phyloP scores from a whole-genome alignment of 2,888 invertebrate species.

The Noctua pronuba region DNA sequence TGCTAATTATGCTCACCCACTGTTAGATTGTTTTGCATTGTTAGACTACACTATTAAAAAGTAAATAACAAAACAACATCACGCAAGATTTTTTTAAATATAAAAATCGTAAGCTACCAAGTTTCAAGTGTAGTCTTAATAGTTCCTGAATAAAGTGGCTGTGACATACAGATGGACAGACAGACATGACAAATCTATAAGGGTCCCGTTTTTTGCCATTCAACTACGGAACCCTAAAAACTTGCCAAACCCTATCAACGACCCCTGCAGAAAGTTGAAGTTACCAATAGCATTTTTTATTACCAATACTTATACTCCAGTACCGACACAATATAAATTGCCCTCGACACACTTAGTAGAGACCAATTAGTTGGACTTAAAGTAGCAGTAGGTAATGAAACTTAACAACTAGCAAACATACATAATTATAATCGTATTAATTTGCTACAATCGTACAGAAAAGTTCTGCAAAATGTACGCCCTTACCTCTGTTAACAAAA shows the following conservation, averaged over 20 bases:
- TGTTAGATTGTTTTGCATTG: neutral
- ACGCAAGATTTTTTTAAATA: no score
- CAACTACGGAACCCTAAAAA: no score
- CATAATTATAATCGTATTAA: neutral
- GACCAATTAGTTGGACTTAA: neutral
- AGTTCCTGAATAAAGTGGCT: no score
- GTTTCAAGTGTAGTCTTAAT: no score
- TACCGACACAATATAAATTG: neutral
- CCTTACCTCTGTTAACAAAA: no score
- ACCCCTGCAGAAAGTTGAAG: neutral
- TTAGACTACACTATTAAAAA: neutral
- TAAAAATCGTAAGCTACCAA: no score
- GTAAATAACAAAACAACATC: neutral
- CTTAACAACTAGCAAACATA: neutral
- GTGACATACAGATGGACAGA: no score
- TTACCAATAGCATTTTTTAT: neutral
- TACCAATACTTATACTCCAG: no score
- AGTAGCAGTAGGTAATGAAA: neutral
- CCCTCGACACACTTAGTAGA: neutral
- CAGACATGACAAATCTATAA: no score
- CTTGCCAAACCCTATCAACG: no score
- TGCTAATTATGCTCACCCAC: conserved; percentile 1
- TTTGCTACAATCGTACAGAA: neutral
- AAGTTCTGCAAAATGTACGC: neutral
- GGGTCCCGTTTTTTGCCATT: no score